These are phyloP conservation scores for Isurus oxyrinchus DNA, from an alignment of 2,113 vertebrate genomes.

Conservation along the genomic window DNA sequence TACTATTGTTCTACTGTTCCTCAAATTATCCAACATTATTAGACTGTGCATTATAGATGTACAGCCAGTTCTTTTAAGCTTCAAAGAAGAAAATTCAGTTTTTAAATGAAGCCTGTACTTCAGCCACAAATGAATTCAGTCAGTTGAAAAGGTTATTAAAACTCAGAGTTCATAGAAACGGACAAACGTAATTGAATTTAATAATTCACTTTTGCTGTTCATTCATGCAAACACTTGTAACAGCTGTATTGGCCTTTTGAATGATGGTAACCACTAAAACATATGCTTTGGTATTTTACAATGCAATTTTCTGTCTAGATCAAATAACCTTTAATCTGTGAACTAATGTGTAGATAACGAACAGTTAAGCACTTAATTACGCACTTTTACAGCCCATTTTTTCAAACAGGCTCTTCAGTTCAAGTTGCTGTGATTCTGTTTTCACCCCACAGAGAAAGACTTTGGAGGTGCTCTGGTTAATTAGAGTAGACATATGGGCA, in stretches of 20 bases:
- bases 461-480: slow-evolving; percentile 46
- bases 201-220: not conserved
- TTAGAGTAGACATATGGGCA: slow-evolving; percentile 67
- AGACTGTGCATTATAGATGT: no score
- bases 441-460: slow-evolving; percentile 69
- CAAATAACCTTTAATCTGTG: not conserved
- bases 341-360: not conserved
- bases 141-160: not conserved
- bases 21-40: not conserved
- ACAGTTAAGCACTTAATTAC: slow-evolving; percentile 42
- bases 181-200: not conserved
- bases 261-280: not conserved
- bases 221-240: not conserved
- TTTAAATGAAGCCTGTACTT: not conserved
- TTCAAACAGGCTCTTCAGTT: slow-evolving; percentile 57
- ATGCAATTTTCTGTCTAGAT: not conserved
- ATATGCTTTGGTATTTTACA: not conserved
- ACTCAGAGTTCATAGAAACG: not conserved
- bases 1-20: not conserved
- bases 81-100: not conserved
- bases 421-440: slow-evolving; percentile 53
- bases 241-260: not conserved
- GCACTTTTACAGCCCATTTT: slow-evolving; percentile 78
- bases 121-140: no score
- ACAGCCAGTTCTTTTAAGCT: not conserved